Conservation (phyloP, 1,140 invertebrate genomes). For the Penaeus japonicus region DNA sequence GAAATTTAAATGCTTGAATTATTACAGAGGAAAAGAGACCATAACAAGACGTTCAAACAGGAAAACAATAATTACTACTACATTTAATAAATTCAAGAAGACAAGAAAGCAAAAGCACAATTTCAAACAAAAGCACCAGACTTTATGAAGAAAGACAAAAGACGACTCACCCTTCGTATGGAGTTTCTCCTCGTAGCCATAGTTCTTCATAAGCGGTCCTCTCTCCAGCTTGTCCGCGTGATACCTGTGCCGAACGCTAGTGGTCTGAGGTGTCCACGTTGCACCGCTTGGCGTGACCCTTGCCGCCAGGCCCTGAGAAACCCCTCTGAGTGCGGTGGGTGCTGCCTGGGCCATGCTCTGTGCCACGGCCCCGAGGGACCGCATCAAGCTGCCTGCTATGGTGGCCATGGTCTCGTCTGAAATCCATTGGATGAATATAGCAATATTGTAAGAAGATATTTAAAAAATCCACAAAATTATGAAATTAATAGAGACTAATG, state of each 20-base stretch:
- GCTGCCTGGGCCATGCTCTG: neutral
- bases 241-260: slow-evolving; percentile 70
- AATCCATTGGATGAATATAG: neutral
- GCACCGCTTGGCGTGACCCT: neutral
- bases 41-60: too few relatives aligned
- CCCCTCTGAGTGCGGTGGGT: neutral
- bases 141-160: neutral
- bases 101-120: too few relatives aligned
- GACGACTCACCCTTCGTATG: slow-evolving; percentile 18
- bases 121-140: neutral
- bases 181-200: slow-evolving; percentile 74
- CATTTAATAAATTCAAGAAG: too few relatives aligned
- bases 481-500: too few relatives aligned
- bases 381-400: neutral
- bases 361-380: neutral
- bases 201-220: slow-evolving; percentile 71
- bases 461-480: too few relatives aligned
- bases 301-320: neutral
- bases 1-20: too few relatives aligned
- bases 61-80: too few relatives aligned
- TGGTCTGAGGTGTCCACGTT: slow-evolving; percentile 51
- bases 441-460: too few relatives aligned
- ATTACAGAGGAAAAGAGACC: too few relatives aligned
- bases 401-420: neutral
- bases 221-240: slow-evolving; percentile 73